A percentile compares a stretch with the other conserved stretches of the same genome.
phyloP scores from a whole-genome alignment of 2,888 invertebrate genomes.

The Seira sanloemensis region DNA sequence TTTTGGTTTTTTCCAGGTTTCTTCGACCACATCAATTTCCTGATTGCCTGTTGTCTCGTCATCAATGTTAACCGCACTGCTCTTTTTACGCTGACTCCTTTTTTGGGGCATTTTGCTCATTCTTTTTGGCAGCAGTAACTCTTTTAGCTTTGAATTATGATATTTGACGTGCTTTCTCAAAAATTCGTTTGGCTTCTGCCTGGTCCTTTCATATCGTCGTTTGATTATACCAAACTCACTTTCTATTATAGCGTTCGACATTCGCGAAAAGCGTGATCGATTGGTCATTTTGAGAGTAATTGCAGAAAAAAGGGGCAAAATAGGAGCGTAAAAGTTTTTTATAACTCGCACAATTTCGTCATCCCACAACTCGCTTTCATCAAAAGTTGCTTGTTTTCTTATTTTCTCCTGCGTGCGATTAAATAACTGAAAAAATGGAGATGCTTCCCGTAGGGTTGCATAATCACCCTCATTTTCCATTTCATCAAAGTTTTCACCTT shows the following conservation, averaged over 20 bases:
- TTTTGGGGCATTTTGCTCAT: too few relatives aligned
- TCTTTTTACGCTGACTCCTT: too few relatives aligned
- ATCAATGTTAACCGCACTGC: too few relatives aligned
- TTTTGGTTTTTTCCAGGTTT: too few relatives aligned
- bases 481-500: background rate
- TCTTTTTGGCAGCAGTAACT: too few relatives aligned
- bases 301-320: background rate
- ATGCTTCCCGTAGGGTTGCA: background rate
- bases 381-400: background rate
- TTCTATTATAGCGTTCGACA: background rate
- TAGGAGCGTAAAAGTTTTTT: background rate
- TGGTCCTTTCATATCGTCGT: too few relatives aligned
- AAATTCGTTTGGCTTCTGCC: too few relatives aligned
- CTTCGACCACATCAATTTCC: too few relatives aligned
- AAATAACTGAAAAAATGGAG: background rate
- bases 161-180: too few relatives aligned
- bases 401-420: background rate
- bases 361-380: background rate
- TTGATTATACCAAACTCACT: background rate
- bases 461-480: background rate
- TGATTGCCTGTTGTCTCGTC: too few relatives aligned
- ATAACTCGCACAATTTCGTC: background rate
- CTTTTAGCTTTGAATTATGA: too few relatives aligned
- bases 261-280: background rate
- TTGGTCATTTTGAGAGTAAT: background rate